Evolutionary conservation across 2,888 invertebrate genomes (phyloP).

Genomic region (Trimorus sp.): DNA sequence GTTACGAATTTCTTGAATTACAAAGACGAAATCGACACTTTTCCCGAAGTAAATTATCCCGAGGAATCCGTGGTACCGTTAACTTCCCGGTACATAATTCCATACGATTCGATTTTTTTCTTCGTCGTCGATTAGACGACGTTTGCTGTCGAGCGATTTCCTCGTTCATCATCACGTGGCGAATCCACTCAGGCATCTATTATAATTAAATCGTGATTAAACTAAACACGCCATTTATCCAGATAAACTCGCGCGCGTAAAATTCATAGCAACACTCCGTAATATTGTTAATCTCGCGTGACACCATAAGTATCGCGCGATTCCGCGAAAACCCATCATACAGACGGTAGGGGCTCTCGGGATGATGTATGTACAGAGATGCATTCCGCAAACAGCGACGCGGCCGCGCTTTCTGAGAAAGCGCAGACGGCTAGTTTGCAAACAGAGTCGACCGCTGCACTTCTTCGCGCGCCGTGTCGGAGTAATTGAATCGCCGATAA

Average conservation of each 20-base stretch:
- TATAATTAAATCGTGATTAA: conserved; percentile 21
- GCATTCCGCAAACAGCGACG: conserved; percentile 38
- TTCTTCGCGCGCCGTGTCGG: conserved; percentile 55
- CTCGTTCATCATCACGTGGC: too few relatives aligned
- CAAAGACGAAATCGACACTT: too few relatives aligned
- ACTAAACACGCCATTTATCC: conserved; percentile 26
- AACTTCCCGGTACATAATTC: too few relatives aligned
- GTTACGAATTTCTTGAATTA: too few relatives aligned
- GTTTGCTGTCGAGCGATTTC: too few relatives aligned
- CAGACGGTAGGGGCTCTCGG: conserved; percentile 42
- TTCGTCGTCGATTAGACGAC: too few relatives aligned
- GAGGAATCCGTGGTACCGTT: too few relatives aligned
- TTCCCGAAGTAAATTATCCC: too few relatives aligned
- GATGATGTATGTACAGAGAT: conserved; percentile 58
- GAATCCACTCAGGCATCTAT: too few relatives aligned
- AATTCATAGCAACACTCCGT: conserved; percentile 38
- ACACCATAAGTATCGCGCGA: conserved; percentile 55
- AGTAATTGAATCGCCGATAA: conserved; percentile 67
- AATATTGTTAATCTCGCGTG: conserved; percentile 58
- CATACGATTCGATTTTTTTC: too few relatives aligned
- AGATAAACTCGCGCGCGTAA: conserved; percentile 19
- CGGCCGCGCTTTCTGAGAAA: conserved; percentile 59
- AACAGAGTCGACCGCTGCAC: conserved; percentile 64
- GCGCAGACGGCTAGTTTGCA: conserved; percentile 67
- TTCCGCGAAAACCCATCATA: conserved; percentile 57